phyloP scores from a whole-genome alignment of 2,888 invertebrate species.

The Troilus luridus region DNA sequence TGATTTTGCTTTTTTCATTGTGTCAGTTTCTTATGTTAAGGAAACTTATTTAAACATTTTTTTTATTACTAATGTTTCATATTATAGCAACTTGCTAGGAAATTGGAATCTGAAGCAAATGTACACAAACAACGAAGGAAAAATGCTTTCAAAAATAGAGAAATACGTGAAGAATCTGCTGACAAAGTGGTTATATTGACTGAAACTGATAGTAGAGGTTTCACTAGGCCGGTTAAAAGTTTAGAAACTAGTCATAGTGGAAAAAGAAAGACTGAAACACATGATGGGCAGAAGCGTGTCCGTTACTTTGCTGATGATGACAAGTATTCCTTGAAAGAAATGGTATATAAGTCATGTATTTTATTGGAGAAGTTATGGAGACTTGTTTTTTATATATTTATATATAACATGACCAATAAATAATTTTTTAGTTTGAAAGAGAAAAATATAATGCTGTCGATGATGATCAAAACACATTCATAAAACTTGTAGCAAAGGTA shows the following conservation, averaged over 20 bases:
- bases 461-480: slow-evolving; percentile 86
- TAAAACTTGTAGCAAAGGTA: slow-evolving; percentile 76
- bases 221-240: slow-evolving; percentile 74
- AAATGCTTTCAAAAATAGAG: slow-evolving; percentile 16
- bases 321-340: slow-evolving; percentile 85
- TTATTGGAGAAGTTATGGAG: slow-evolving; percentile 22
- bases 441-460: slow-evolving; percentile 86
- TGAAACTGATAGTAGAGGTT: slow-evolving; percentile 78
- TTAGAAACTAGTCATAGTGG: slow-evolving; percentile 70
- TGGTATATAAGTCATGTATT: slow-evolving; percentile 73
- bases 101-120: background rate
- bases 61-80: background rate
- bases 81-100: slow-evolving; percentile 26
- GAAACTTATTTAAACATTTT: background rate
- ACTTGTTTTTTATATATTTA: background rate
- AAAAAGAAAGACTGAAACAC: slow-evolving; percentile 78
- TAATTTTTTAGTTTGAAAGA: slow-evolving; percentile 77
- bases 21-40: background rate
- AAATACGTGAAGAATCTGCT: background rate
- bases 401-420: background rate
- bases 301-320: slow-evolving; percentile 93
- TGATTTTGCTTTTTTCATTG: too few species aligned
- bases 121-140: slow-evolving; percentile 1
- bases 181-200: slow-evolving; percentile 77
- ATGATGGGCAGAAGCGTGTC: slow-evolving; percentile 77